Percentiles rank a stretch among this genome's conserved stretches.
Evolutionary conservation across 1,140 invertebrate genomes (phyloP).

Genomic region (Matsumurasca onukii): DNA sequence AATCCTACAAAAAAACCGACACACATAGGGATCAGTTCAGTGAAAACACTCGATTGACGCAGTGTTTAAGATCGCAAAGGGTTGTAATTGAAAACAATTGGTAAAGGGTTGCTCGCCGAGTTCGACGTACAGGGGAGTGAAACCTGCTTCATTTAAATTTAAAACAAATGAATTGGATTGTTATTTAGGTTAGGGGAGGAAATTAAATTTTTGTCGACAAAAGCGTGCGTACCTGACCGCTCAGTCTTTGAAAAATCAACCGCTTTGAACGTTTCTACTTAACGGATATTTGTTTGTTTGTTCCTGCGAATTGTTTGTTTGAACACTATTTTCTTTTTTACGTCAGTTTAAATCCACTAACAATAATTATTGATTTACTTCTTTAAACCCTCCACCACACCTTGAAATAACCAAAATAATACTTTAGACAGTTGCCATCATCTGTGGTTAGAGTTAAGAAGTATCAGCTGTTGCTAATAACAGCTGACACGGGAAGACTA

Average conservation of each 20-base stretch:
- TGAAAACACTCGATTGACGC: background rate
- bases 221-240: background rate
- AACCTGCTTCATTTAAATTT: conserved; percentile 23
- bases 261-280: background rate
- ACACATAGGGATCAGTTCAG: too few relatives aligned
- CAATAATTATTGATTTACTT: background rate
- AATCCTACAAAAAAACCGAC: too few relatives aligned
- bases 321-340: background rate
- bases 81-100: background rate
- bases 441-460: too few relatives aligned
- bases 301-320: background rate
- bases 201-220: conserved; percentile 23
- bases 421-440: background rate
- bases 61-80: background rate
- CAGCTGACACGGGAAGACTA: background rate
- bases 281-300: background rate
- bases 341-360: background rate
- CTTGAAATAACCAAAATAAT: background rate
- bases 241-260: conserved; percentile 19
- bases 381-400: background rate
- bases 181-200: conserved; percentile 27
- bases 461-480: too few relatives aligned
- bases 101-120: background rate
- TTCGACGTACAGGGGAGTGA: background rate
- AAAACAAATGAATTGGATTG: conserved; percentile 25